These are phyloP conservation scores for Formica aserva DNA, from an alignment of 2,888 invertebrate species.

Conservation along the genomic window DNA sequence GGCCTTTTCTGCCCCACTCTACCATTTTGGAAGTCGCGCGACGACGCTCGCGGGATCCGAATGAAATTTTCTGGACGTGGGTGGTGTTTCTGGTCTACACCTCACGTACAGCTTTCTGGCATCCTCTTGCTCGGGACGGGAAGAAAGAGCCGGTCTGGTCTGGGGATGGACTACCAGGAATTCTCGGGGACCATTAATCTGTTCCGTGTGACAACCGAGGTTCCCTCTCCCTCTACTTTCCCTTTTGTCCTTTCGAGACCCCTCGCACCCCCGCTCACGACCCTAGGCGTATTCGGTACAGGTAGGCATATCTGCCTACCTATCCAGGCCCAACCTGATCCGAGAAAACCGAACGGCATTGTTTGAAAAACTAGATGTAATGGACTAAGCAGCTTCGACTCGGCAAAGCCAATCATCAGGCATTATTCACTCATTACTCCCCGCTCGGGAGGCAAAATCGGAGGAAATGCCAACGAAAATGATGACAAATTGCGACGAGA, in stretches of 20 bases:
- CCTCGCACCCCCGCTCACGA: conserved; percentile 44
- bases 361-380: conserved; percentile 67
- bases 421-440: conserved; percentile 22
- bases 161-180: conserved; percentile 82
- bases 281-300: conserved; percentile 54
- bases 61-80: conserved; percentile 65
- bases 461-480: not conserved
- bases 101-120: conserved; percentile 69
- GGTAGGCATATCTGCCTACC: conserved; percentile 72
- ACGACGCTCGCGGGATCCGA: conserved; percentile 27
- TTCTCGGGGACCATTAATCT: conserved; percentile 84
- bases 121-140: conserved; percentile 35
- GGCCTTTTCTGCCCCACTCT: not conserved
- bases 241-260: conserved; percentile 47
- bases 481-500: conserved; percentile 45
- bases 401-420: conserved; percentile 45
- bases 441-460: not conserved
- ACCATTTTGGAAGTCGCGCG: not conserved
- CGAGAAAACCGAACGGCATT: conserved; percentile 70
- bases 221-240: conserved; percentile 63
- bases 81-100: conserved; percentile 67
- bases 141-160: conserved; percentile 62
- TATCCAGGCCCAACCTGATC: conserved; percentile 69
- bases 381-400: conserved; percentile 63
- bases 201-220: conserved; percentile 82